Base-by-base conservation (phyloP, 2,113 vertebrate genomes). In the Aspidoscelis tigris region DNA sequence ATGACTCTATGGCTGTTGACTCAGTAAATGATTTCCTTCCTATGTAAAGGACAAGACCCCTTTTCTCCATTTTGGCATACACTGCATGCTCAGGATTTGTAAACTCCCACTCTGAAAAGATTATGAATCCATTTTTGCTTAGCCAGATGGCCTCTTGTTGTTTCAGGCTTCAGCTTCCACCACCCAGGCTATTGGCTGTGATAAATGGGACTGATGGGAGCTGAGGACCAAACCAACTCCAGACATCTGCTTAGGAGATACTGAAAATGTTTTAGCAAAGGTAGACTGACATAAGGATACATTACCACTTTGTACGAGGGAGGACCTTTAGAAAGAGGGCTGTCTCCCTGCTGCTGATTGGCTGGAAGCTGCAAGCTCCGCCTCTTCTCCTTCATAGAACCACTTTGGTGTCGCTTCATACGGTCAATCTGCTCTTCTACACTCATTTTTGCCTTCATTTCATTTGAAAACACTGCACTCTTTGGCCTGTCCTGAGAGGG, bases 351-450 rank as follows among this genome's bases (percentile, higher is more conserved):
- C 71, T 94, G 95, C 6, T 97, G 98, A 85, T 93, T 95, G 50
- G 95, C 78, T 0, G 97, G 96, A 2, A 98, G 97, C 94, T 98
- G 98, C 50, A 99, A 95, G 92, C 98, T 99, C 73, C 97, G 95
- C 58, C 98, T 95, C 90, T 99, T 99, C 85, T 98, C 98, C 94
- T 97, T 97, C 91, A 98, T 92, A 3, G 98, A 99, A 88, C 96
- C 97, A 24, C 97, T 98, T 95, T 98, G 98, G 94, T 98, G 97
- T 2, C 98, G 95, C 50, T 97, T 96, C 93, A 99, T 97, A 73
- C 98, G 96, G 89, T 98, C 97, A 0, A 98, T 97, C 93, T 99
- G 98, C 93, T 99, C 98, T 92, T 99, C 97, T 76, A 98, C 95
- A 0, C 97, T 99, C 98, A 99, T 99, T 94, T 99, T 99, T 43